Percentiles rank a stretch among this genome's conserved stretches.
These are phyloP conservation scores for Eurypyga helias DNA, from an alignment of 2,113 vertebrate species.

Conservation along the genomic window DNA sequence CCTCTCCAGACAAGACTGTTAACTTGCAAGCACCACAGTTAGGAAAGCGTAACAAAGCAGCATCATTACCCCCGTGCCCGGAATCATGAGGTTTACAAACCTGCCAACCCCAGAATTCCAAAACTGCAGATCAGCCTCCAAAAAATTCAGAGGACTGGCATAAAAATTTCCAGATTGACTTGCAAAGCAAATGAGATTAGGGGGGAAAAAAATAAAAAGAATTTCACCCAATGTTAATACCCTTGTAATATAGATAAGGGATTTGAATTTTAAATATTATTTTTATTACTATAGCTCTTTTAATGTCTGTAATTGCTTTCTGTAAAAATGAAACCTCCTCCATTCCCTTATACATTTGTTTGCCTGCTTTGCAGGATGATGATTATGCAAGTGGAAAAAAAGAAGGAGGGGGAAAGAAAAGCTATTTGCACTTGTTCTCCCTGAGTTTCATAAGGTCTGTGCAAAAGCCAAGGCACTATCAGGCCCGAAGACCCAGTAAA, in stretches of 20 bases:
- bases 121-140: neutral
- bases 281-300: constrained; percentile 62
- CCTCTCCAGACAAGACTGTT: neutral
- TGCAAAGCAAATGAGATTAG: constrained; percentile 17
- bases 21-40: neutral
- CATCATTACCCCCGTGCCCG: rapidly evolving
- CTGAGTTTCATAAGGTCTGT: neutral
- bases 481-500: neutral
- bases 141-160: neutral
- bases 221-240: constrained; percentile 18
- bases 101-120: neutral
- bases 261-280: constrained; percentile 67
- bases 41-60: neutral
- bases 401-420: neutral
- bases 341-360: neutral
- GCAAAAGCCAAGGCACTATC: neutral
- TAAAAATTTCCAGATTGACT: neutral
- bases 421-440: neutral
- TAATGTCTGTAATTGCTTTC: constrained; percentile 61
- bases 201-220: neutral
- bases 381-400: neutral
- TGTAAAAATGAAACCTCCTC: constrained; percentile 11
- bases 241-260: constrained; percentile 51
- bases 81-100: neutral
- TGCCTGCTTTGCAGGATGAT: neutral